These are phyloP conservation scores for Notodonta dromedarius DNA, from an alignment of 2,888 invertebrate genomes.

Conservation along the genomic window DNA sequence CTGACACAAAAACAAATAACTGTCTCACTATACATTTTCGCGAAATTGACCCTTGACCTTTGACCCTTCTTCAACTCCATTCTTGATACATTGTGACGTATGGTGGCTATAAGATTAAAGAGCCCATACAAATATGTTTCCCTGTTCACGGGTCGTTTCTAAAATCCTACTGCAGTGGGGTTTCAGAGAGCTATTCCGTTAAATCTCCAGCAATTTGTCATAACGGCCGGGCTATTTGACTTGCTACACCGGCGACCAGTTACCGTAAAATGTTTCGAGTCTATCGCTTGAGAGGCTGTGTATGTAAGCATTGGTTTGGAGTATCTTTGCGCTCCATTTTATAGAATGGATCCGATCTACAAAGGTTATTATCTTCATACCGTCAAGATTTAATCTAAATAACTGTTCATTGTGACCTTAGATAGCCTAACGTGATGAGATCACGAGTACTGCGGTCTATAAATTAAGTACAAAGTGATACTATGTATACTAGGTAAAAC, in stretches of 20 bases:
- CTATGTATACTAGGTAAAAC: too few relatives aligned
- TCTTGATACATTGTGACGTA: not conserved
- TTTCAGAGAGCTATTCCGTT: conserved; percentile 32
- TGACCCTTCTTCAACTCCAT: not conserved
- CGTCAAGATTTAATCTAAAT: too few relatives aligned
- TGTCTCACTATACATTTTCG: too few relatives aligned
- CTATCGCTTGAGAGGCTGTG: not conserved
- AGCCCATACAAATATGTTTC: conserved; percentile 9
- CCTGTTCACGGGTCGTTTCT: conserved; percentile 15
- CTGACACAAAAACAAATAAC: too few relatives aligned
- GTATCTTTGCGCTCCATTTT: too few relatives aligned
- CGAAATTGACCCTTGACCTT: not conserved
- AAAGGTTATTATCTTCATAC: too few relatives aligned
- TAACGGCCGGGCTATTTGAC: conserved; percentile 58
- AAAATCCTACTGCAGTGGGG: conserved; percentile 17
- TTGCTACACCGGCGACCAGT: conserved; percentile 37
- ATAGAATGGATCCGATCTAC: too few relatives aligned
- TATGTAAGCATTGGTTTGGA: too few relatives aligned
- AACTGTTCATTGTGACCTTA: too few relatives aligned
- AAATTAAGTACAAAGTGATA: too few relatives aligned
- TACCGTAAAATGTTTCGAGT: not conserved
- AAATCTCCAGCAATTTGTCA: conserved; percentile 58
- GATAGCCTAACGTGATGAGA: too few relatives aligned
- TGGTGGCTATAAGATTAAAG: conserved; percentile 7
- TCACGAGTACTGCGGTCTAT: too few relatives aligned